Conservation (phyloP, 1,140 invertebrate species). For the Drosophila punjabiensis region DNA sequence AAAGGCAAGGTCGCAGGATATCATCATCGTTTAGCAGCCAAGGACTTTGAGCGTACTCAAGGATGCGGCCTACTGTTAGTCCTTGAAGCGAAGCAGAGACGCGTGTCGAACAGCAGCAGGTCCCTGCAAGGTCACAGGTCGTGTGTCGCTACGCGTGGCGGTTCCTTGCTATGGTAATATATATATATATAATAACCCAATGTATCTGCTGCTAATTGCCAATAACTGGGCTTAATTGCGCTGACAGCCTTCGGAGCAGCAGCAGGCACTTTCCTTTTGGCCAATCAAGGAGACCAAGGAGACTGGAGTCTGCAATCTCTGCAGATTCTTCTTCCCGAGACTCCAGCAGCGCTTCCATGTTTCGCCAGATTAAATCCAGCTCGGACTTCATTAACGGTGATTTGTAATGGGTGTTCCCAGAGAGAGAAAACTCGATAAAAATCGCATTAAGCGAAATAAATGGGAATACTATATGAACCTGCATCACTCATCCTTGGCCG, state of each 20-base stretch:
- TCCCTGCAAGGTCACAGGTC: slow-evolving; percentile 42
- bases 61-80: slow-evolving; percentile 52
- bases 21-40: slow-evolving; percentile 9
- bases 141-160: slow-evolving; percentile 51
- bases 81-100: slow-evolving; percentile 21
- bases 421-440: slow-evolving; percentile 45
- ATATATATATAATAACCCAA: slow-evolving; percentile 6
- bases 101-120: slow-evolving; percentile 43
- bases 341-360: slow-evolving; percentile 47
- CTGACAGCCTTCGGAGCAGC: slow-evolving; percentile 34
- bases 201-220: slow-evolving; percentile 40
- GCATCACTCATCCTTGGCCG: slow-evolving; percentile 61
- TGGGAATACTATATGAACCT: slow-evolving; percentile 42
- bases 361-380: slow-evolving; percentile 47
- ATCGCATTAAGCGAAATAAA: slow-evolving; percentile 71
- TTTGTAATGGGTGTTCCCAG: slow-evolving; percentile 68
- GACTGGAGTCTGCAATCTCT: slow-evolving; percentile 1
- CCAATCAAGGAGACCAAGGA: slow-evolving; percentile 39
- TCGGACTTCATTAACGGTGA: slow-evolving; percentile 68
- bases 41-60: slow-evolving; percentile 10
- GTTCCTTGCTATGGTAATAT: slow-evolving; percentile 13
- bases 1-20: slow-evolving; percentile 18
- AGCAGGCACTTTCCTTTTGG: slow-evolving; percentile 26
- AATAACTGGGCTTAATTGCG: slow-evolving; percentile 45
- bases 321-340: slow-evolving; percentile 28